Base-by-base conservation (phyloP, 1,140 invertebrate genomes). In the Manduca sexta region DNA sequence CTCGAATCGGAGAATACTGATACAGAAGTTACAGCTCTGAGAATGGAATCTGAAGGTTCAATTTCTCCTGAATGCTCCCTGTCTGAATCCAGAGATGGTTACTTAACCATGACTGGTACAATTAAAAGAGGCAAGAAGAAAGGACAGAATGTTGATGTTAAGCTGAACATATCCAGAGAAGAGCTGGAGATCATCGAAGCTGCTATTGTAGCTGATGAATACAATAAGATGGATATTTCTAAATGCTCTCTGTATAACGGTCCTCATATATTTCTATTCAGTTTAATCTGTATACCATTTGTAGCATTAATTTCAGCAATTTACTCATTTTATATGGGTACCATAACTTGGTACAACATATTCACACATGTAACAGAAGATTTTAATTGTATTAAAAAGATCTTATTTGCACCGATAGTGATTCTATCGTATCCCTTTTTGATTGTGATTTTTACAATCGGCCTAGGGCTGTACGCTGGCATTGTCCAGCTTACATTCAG, bases 271-370 rank as follows among this genome's bases (percentile, higher is more conserved):
- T 86, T 91, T 42, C 40, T 93, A 0, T 89, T 92, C 59, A 90
- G 90, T 41, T 50, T 93, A 10, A 31, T 93, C 1, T 92, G 90
- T 64, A 86, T 90, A 56, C 93, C 93, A 12, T 84, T 92, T 76
- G 89, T 92, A 12, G 87, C 90, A 17, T 49, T 90, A 14, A 77
- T 92, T 39, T 92, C 92, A 13, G 74, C 88, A 11, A 69, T 88
- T 26, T 92, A 93, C 62, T 91, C 91, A 3, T 93, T 94, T 74
- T 93, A 93, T 62, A 89, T 92, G 53, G 92, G 92, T 26, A 92
- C 92, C 1, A 78, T 93, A 55, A 92, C 92, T 31, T 93, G 92
- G 92, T 93, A 93, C 66, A 94, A 93, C 67, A 88, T 93, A 49
- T 92, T 92, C 64, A 88, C 90, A 42, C 90, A 90, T 78, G 89